These are phyloP conservation scores for Margaritifera margaritifera DNA, from an alignment of 2,888 invertebrate genomes.

Conservation along the genomic window DNA sequence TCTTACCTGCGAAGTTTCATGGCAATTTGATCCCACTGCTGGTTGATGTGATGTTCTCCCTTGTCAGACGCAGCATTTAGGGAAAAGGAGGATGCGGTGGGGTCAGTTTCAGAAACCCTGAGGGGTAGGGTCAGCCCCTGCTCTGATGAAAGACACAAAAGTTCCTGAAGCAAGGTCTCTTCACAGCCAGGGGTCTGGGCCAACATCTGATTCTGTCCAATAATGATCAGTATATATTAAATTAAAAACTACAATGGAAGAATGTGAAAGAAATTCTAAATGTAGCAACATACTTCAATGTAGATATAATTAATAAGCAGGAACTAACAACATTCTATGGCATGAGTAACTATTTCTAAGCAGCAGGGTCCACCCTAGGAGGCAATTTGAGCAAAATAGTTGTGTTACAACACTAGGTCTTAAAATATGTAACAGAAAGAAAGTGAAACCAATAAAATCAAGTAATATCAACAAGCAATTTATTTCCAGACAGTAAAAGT, in stretches of 20 bases:
- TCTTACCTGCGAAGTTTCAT: slow-evolving; percentile 28
- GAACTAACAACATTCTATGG: no score
- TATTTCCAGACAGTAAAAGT: no score
- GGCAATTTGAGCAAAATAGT: no score
- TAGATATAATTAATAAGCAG: no score
- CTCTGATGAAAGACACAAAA: slow-evolving; percentile 62
- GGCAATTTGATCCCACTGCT: slow-evolving; percentile 61
- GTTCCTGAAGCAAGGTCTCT: slow-evolving; percentile 62
- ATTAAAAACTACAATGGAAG: not conserved
- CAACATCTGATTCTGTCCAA: slow-evolving; percentile 47
- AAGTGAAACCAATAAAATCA: no score
- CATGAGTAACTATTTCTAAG: no score
- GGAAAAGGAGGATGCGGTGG: slow-evolving; percentile 59
- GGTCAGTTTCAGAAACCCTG: slow-evolving; percentile 41
- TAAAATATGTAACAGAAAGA: no score
- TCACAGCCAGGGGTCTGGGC: slow-evolving; percentile 66
- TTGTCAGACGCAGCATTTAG: slow-evolving; percentile 64
- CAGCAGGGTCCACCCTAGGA: no score
- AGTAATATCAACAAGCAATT: no score
- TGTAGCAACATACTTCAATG: no score
- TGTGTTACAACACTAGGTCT: no score
- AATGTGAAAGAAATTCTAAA: not conserved
- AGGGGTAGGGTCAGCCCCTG: slow-evolving; percentile 67
- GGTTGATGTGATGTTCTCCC: slow-evolving; percentile 56
- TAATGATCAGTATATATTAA: slow-evolving; percentile 10